Evolutionary conservation across 2,113 vertebrate species (phyloP), one percentile per base, ranked within the genome.

Genomic region (Sturnira hondurensis): DNA sequence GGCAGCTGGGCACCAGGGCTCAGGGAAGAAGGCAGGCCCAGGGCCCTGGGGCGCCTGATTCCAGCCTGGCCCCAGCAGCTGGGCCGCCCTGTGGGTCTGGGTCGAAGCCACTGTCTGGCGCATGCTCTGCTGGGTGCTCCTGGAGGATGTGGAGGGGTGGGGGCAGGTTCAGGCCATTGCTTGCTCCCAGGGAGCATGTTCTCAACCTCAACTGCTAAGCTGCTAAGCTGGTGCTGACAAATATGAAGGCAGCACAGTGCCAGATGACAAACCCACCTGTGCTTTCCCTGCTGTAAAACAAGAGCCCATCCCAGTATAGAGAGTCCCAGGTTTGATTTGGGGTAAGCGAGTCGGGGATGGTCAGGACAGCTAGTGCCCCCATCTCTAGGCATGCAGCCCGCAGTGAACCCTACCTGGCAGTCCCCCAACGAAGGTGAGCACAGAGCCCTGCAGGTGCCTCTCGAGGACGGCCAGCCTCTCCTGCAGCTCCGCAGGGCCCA

Each of bases 401-500:
- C 7, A 7, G 9, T 12, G 43, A 3, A 17, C 22, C 94, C 61
- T 92, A 99, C 99, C 99, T 98, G 99, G 99, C 17, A 99, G 97
- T 50, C 99, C 99, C 98, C 99, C 99, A 5, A 99, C 45, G 0
- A 99, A 99, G 16, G 99, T 99, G 98, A 98, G 99, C 95, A 99
- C 93, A 0, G 91, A 14, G 67, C 97, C 97, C 50, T 95, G 98
- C 41, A 99, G 96, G 80, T 98, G 97, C 13, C 74, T 85, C 93
- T 94, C 97, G 36, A 99, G 96, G 17, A 93, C 4, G 3, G 96
- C 96, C 80, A 99, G 96, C 28, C 95, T 95, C 38, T 97, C 97
- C 90, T 98, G 97, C 58, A 99, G 77, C 58, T 98, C 98, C 0
- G 93, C 33, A 3, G 96, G 90, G 24, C 88, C 98, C 47, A 98